These are phyloP conservation scores for Microtus oregoni DNA, from an alignment of 2,113 vertebrate genomes.

Conservation along the genomic window DNA sequence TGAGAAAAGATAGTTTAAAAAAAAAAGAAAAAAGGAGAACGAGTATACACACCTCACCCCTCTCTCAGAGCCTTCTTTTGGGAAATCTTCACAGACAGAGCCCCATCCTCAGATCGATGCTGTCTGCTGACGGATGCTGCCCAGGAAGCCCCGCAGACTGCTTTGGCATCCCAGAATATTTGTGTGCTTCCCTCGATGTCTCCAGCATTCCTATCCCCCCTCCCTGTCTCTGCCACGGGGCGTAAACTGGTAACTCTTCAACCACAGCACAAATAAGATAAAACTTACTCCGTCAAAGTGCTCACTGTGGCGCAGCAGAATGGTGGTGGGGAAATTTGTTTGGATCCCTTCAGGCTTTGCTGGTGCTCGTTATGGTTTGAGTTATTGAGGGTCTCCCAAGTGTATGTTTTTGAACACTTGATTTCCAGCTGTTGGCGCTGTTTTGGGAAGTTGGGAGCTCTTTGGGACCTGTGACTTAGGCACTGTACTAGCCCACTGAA, in stretches of 20 bases:
- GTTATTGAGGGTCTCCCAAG: neutral
- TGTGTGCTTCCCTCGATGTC: neutral
- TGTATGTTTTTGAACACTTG: neutral
- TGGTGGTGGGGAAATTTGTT: neutral
- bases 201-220: neutral
- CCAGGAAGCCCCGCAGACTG: slow-evolving; percentile 54
- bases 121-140: slow-evolving; percentile 50
- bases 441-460: neutral
- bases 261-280: slow-evolving; percentile 5
- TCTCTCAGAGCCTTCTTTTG: neutral
- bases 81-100: neutral
- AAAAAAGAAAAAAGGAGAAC: neutral
- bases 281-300: neutral
- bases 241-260: slow-evolving; percentile 36
- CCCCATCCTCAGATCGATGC: neutral
- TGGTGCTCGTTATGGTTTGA: neutral
- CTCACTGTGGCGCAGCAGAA: neutral
- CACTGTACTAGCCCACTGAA: neutral
- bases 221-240: neutral
- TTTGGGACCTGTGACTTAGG: neutral
- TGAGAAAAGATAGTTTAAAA: too few relatives aligned
- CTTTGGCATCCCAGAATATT: slow-evolving; percentile 55
- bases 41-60: neutral
- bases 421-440: neutral
- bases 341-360: neutral